Base-by-base conservation (phyloP, 2,113 vertebrate species). In the Rhea americana region DNA sequence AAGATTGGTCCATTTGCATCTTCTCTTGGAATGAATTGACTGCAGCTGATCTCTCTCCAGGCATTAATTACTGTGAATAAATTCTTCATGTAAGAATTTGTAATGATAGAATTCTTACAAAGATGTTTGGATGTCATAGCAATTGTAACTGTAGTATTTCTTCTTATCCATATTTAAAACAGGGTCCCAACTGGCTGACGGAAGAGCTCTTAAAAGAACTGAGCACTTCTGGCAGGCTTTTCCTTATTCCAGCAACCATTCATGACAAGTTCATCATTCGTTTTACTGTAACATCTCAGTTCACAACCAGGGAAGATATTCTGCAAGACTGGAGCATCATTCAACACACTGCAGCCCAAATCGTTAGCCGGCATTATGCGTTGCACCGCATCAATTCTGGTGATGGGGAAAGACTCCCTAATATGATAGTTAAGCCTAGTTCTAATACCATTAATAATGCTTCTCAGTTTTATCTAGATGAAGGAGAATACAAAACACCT, bases 201-300 rank as follows among this genome's bases (percentile, higher is more conserved):
- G 98, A 99, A 96, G 98, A 99, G 76, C 97, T 99, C 67, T 90
- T 99, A 86, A 97, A 98, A 77, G 98, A 98, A 74, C 94, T 99
- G 50, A 99, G 97, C 48, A 97, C 97, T 56, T 98, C 98, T 3
- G 98, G 99, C 45, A 97, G n/a, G 78, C 98, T 99, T 95, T 99
- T 99, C 96, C 98, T 99, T 82, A 98, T 99, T 85, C 99, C 99
- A 4, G 98, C 99, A 11, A 98, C 98, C 13, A 91, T 99, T 82
- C 95, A 88, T 58, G 98, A 98, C 92, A 99, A 98, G 93, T 88
- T 99, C 87, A 99, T 99, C 87, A 99, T 99, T 82, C 98, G 99
- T 80, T 99, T 99, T 80, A 98, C 98, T 0, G 99, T 99, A 91
- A 99, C 99, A 0, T 99, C 99, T 20, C 99, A 99, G 97, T 98